Conservation (phyloP, 2,113 vertebrate genomes). For the Neoarius graeffei region DNA sequence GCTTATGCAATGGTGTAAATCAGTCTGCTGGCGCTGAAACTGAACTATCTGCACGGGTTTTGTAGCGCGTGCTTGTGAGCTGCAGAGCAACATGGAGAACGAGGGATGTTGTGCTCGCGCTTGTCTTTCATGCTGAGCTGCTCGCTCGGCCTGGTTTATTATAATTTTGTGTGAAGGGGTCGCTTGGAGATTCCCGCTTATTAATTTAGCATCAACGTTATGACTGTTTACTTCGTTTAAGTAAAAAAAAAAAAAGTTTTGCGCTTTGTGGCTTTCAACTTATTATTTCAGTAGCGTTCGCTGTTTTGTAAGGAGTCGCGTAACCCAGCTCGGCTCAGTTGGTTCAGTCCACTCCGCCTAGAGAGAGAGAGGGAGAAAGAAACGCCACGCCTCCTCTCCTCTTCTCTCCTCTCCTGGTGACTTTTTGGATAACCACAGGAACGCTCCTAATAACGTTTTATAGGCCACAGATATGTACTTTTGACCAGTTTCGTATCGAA, state of each 20-base stretch:
- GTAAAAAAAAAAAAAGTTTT: not conserved
- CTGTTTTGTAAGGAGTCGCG: not conserved
- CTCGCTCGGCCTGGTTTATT: not conserved
- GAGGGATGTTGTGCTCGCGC: constrained; percentile 10
- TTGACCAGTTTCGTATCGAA: not conserved
- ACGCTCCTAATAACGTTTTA: not conserved
- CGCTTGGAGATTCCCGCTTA: not conserved
- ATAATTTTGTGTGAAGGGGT: not conserved
- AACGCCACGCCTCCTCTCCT: not conserved
- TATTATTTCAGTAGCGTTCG: not conserved
- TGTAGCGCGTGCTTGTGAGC: not conserved
- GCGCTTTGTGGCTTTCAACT: not conserved
- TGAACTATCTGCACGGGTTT: not conserved
- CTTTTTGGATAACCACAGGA: not conserved
- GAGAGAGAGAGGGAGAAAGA: not conserved
- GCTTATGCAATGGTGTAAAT: not conserved
- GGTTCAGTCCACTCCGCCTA: not conserved
- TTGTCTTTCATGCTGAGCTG: not conserved
- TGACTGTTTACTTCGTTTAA: too few species aligned
- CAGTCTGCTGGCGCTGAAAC: not conserved
- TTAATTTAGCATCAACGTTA: not conserved
- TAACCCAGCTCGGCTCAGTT: not conserved
- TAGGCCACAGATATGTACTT: not conserved
- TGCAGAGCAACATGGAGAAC: constrained; percentile 57
- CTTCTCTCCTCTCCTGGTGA: not conserved